Percentiles rank a stretch among this genome's conserved stretches.
Evolutionary conservation across 1,140 invertebrate species (phyloP).

Genomic region (Scaptodrosophila lebanonensis): DNA sequence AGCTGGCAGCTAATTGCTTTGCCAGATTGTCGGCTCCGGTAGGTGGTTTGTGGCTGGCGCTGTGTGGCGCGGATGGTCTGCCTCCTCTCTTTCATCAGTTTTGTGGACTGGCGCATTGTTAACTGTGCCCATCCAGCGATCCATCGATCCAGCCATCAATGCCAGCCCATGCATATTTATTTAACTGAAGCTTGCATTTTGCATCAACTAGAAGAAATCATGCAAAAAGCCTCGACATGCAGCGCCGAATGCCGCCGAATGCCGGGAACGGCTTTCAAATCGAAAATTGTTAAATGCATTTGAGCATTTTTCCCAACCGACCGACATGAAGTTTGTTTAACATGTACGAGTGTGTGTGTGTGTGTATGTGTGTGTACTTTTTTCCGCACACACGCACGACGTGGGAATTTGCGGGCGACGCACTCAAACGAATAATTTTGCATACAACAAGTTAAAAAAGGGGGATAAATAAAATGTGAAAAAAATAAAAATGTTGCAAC

Average conservation of each 20-base stretch:
- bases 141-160: no score
- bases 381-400: slow-evolving; percentile 68
- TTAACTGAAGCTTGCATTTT: slow-evolving; percentile 71
- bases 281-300: slow-evolving; percentile 61
- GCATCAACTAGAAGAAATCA: slow-evolving; percentile 73
- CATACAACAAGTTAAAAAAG: no score
- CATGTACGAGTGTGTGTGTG: no score
- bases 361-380: slow-evolving; percentile 42
- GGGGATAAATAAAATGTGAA: slow-evolving; percentile 37
- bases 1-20: slow-evolving; percentile 42
- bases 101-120: slow-evolving; percentile 60
- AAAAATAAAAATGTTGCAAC: slow-evolving; percentile 1
- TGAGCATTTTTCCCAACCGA: slow-evolving; percentile 8
- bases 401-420: slow-evolving; percentile 61
- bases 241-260: slow-evolving; percentile 26
- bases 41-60: slow-evolving; percentile 1
- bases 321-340: slow-evolving; percentile 50
- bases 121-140: slow-evolving; percentile 27
- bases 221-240: slow-evolving; percentile 61
- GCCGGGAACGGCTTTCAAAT: slow-evolving; percentile 71
- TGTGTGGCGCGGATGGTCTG: slow-evolving; percentile 37
- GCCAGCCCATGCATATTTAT: slow-evolving; percentile 67
- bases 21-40: slow-evolving; percentile 26
- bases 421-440: slow-evolving; percentile 30
- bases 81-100: slow-evolving; percentile 70